Percentiles rank a stretch among this genome's conserved stretches.
Conservation (phyloP, 2,797 vertebrate genomes). For the Tenualosa thibaudeaui region DNA sequence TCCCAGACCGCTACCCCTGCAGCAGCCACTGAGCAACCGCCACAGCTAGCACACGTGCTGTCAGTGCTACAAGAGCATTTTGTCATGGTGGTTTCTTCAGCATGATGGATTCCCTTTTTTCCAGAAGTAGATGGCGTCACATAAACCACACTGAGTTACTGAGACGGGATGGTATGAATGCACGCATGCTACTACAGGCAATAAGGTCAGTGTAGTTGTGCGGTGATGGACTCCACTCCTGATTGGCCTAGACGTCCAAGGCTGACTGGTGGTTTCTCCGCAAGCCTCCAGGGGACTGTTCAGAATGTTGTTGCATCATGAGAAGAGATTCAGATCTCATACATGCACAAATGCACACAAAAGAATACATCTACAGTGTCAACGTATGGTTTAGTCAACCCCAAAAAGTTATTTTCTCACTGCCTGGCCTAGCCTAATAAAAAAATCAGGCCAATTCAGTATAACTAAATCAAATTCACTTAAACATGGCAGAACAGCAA, state of each 20-base stretch:
- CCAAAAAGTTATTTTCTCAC: neutral
- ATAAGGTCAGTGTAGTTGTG: conserved; percentile 29
- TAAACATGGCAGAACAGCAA: neutral
- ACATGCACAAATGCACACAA: neutral
- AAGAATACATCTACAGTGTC: neutral
- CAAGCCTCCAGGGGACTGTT: neutral
- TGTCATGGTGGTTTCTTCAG: conserved; percentile 47
- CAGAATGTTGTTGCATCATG: neutral
- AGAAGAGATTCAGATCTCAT: neutral
- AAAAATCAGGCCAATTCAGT: neutral
- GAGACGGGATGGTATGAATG: conserved; percentile 33
- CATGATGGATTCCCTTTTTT: conserved; percentile 38
- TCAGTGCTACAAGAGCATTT: conserved; percentile 23
- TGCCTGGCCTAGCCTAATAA: neutral
- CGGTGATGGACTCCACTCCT: conserved; percentile 37
- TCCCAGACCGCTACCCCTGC: neutral
- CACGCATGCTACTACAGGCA: conserved; percentile 24
- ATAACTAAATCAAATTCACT: neutral
- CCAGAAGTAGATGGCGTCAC: conserved; percentile 40
- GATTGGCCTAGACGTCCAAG: conserved; percentile 31
- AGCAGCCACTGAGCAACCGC: neutral
- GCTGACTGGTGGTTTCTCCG: conserved; percentile 32
- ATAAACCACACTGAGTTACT: conserved; percentile 46
- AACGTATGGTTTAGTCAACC: neutral
- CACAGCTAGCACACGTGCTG: conserved; percentile 3